These are phyloP conservation scores for Rhinoraja longicauda DNA, from an alignment of 2,797 vertebrate genomes.

Conservation along the genomic window DNA sequence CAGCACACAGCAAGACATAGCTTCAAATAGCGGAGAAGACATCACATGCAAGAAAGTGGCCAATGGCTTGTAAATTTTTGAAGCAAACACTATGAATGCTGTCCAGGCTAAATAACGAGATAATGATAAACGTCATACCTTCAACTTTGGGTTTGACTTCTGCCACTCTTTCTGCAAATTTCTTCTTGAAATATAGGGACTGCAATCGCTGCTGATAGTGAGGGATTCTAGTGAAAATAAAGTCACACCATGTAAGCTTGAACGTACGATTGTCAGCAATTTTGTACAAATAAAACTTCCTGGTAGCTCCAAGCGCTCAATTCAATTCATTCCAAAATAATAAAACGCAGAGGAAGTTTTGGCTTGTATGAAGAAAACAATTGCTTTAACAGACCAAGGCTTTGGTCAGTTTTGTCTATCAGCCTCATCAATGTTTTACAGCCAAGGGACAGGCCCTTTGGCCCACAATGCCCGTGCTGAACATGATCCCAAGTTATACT, in stretches of 20 bases:
- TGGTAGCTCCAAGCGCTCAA: not conserved
- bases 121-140: slow-evolving; percentile 57
- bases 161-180: slow-evolving; percentile 83
- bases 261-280: not conserved
- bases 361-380: not conserved
- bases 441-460: too few species aligned
- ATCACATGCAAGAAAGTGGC: not conserved
- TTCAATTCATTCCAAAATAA: slow-evolving; percentile 17
- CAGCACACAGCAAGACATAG: too few species aligned
- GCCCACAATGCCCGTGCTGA: too few species aligned
- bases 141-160: slow-evolving; percentile 87
- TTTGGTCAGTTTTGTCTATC: not conserved
- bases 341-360: not conserved
- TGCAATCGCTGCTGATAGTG: slow-evolving; percentile 89
- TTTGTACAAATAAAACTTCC: not conserved
- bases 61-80: not conserved
- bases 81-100: not conserved
- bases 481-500: too few species aligned
- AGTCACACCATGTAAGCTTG: slow-evolving; percentile 32
- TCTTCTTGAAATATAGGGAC: slow-evolving; percentile 89
- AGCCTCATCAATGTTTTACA: too few species aligned
- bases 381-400: not conserved
- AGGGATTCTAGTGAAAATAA: slow-evolving; percentile 70
- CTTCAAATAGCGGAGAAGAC: not conserved
- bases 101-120: not conserved